Evolutionary conservation across 1,140 invertebrate genomes (phyloP).

Genomic region (Polyergus mexicanus): DNA sequence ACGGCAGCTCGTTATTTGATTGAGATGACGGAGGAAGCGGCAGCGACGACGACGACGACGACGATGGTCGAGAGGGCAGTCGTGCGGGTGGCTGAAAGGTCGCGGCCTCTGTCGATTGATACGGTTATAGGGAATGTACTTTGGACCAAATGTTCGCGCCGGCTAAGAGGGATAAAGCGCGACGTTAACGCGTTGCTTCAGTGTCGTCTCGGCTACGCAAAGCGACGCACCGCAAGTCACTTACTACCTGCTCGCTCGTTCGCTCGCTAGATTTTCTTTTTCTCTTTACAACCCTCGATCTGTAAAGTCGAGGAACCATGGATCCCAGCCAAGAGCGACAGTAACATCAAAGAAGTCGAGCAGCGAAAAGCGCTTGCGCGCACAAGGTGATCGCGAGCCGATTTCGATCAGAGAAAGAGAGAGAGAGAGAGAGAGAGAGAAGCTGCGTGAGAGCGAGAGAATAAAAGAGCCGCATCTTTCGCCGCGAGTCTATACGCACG

Average conservation of each 20-base stretch:
- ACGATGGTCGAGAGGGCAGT: conserved; percentile 19
- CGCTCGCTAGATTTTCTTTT: not conserved
- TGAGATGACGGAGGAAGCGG: not conserved
- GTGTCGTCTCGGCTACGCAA: conserved; percentile 80
- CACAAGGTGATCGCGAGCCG: conserved; percentile 3
- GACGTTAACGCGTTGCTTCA: conserved; percentile 77
- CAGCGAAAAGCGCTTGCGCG: not conserved
- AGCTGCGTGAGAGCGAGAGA: not conserved
- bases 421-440: not conserved
- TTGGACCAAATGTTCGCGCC: conserved; percentile 83
- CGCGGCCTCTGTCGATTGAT: conserved; percentile 81
- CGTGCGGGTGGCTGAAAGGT: conserved; percentile 77
- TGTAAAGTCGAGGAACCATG: conserved; percentile 8
- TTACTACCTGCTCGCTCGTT: not conserved
- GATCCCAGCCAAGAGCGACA: conserved; percentile 18
- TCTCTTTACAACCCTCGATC: not conserved
- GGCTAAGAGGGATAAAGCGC: conserved; percentile 83
- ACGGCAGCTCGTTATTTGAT: conserved; percentile 5
- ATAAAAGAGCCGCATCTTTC: conserved; percentile 32
- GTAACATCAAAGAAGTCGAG: conserved; percentile 6
- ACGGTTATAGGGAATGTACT: conserved; percentile 81
- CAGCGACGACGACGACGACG: not conserved
- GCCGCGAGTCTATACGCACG: conserved; percentile 42
- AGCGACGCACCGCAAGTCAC: conserved; percentile 43
- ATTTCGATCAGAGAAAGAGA: conserved; percentile 8